Evolutionary conservation across 2,888 invertebrate species (phyloP).

Genomic region (Eupeodes luniger): DNA sequence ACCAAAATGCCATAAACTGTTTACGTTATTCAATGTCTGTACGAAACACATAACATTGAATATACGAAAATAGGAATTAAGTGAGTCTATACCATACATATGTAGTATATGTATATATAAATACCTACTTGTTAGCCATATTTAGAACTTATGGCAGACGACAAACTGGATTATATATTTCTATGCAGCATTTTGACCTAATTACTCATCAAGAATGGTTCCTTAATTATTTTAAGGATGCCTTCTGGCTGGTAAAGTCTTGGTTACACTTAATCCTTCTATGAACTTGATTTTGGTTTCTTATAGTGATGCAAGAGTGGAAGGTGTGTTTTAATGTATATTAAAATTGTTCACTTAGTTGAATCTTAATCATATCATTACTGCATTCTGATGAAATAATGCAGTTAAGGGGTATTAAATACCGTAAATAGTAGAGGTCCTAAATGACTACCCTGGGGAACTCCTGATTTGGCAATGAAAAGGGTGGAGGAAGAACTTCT

Average conservation of each 20-base stretch:
- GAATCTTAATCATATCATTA: no score
- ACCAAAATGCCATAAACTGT: slow-evolving; percentile 39
- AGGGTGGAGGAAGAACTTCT: no score
- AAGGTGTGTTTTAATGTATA: neutral
- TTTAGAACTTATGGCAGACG: slow-evolving; percentile 8
- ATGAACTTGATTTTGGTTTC: slow-evolving; percentile 5
- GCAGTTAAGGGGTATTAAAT: no score
- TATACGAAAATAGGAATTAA: neutral
- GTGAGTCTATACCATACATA: neutral
- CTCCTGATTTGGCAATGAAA: no score
- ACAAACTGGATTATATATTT: slow-evolving; percentile 31
- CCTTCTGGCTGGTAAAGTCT: slow-evolving; percentile 1
- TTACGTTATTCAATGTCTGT: slow-evolving; percentile 7
- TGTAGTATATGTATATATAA: neutral
- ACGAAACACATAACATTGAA: neutral
- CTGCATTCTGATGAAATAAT: no score
- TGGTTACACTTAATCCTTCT: neutral
- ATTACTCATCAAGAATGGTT: slow-evolving; percentile 44
- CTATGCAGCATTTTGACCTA: slow-evolving; percentile 31
- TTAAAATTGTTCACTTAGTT: no score
- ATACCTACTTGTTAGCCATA: slow-evolving; percentile 6
- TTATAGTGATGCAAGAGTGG: neutral
- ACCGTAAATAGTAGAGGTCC: no score
- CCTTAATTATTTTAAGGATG: slow-evolving; percentile 58
- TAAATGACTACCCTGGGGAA: no score